Conservation (phyloP, 2,888 invertebrate species). For the Synergus gifuensis region DNA sequence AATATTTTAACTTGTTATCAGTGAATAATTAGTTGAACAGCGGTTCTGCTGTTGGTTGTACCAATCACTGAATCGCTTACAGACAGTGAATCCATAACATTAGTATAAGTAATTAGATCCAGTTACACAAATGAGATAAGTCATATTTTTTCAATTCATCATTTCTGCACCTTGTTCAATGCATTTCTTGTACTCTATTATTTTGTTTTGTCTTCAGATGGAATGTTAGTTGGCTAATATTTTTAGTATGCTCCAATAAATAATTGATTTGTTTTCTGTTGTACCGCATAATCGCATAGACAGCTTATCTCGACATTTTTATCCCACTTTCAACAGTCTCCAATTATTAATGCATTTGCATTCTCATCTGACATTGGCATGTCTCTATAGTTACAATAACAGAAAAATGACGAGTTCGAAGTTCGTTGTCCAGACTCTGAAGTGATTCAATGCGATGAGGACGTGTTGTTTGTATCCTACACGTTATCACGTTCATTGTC, state of each 20-base stretch:
- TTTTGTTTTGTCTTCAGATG: no score
- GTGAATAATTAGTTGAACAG: slow-evolving; percentile 8
- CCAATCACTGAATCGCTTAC: slow-evolving; percentile 1
- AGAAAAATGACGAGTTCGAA: slow-evolving; percentile 25
- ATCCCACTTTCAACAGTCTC: slow-evolving; percentile 20
- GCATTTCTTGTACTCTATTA: not conserved
- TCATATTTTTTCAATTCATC: not conserved
- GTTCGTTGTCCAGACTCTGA: slow-evolving; percentile 25
- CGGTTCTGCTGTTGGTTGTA: not conserved
- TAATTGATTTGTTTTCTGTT: not conserved
- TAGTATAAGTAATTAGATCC: not conserved
- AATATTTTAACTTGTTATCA: slow-evolving; percentile 33
- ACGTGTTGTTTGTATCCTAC: slow-evolving; percentile 22
- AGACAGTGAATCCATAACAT: not conserved
- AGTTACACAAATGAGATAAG: not conserved
- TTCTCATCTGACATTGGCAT: slow-evolving; percentile 17
- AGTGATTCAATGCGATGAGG: slow-evolving; percentile 32
- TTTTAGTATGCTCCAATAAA: not conserved
- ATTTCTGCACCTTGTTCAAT: not conserved
- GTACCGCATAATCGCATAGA: slow-evolving; percentile 13
- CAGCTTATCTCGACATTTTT: slow-evolving; percentile 23
- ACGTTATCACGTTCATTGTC: slow-evolving; percentile 39
- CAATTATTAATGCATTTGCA: slow-evolving; percentile 30
- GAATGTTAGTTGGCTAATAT: no score
- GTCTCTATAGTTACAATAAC: slow-evolving; percentile 1